Evolutionary conservation across 2,113 vertebrate genomes (phyloP), one percentile per base, ranked within the genome.

Genomic region (Rana temporaria): DNA sequence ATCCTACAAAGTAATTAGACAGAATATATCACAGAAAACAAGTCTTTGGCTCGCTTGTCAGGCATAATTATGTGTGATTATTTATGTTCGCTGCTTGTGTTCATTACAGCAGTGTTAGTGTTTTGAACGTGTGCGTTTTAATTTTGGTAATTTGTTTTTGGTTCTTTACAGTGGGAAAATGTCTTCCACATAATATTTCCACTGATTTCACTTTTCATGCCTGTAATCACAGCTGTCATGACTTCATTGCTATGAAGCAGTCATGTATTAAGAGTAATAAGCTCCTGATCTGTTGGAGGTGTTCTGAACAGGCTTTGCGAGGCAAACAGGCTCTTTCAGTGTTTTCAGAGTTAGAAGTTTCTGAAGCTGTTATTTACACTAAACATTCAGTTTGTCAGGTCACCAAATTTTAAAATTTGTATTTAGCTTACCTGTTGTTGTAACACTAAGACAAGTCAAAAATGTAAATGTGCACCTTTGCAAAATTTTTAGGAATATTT

Each of bases 221-320:
- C 26, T 66, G 80, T 64, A 76, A 76, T 83, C 63, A 68, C 81
- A 83, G 81, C 81, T 83, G 81, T 76, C 72, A 83, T 83, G 71
- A 83, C 71, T 57, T 83, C 81, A 83, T 83, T 34, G 81, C 64
- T 75, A 38, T 55, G 62, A 66, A 67, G 32, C 70, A 75, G 52
- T 34, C 38, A 38, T 18, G 22, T 59, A 57, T 60, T 66, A 24
- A 48, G 30, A 24, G 68, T 57, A 68, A 38, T 59, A 76, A 48
- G 71, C 57, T 57, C 66, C 26, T 62, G 34, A 52, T 57, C 78
- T 53, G 78, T 52, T 53, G 22, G 56, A 76, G 81, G 63, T 59
- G 81, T 38, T 34, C 59, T 75, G 53, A 60, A 30, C 55, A 76
- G 30, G 53, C 64, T 6, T 82, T 52, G 70, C 15, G 60, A 57